Conservation (phyloP, 2,113 vertebrate genomes). For the Lichenostomus cassidix region DNA sequence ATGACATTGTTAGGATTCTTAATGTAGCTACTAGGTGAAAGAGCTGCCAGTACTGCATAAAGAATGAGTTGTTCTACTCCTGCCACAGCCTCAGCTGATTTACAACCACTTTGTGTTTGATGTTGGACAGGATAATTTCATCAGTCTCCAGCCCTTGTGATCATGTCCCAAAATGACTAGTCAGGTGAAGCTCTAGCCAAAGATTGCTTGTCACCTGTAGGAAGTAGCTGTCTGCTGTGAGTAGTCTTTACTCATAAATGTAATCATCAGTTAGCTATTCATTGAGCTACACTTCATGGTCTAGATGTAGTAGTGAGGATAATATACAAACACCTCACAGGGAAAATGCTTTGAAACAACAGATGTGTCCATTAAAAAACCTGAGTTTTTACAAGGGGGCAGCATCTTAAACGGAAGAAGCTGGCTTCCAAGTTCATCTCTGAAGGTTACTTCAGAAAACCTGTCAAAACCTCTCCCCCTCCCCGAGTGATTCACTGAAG, state of each 20-base stretch:
- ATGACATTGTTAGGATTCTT: constrained; percentile 83
- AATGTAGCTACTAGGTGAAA: constrained; percentile 73
- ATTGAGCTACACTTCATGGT: constrained; percentile 74
- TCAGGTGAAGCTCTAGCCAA: constrained; percentile 84
- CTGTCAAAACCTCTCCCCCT: not conserved
- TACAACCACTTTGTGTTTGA: constrained; percentile 90
- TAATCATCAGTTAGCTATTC: constrained; percentile 84
- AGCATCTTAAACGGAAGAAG: not conserved
- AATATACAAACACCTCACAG: constrained; percentile 56
- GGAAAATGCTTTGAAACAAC: constrained; percentile 63
- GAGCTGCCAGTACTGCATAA: constrained; percentile 74
- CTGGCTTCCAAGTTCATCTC: constrained; percentile 16
- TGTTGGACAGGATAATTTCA: constrained; percentile 93
- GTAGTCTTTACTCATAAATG: constrained; percentile 81
- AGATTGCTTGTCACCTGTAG: constrained; percentile 89
- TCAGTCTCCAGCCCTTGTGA: constrained; percentile 89
- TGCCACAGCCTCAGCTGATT: constrained; percentile 86
- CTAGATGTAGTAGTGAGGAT: constrained; percentile 59
- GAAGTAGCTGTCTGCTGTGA: constrained; percentile 85
- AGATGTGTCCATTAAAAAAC: not conserved
- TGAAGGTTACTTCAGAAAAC: constrained; percentile 27
- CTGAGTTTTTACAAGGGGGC: not conserved
- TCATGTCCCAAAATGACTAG: constrained; percentile 91
- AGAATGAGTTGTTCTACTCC: constrained; percentile 81
- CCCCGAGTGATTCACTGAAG: not conserved